Evolutionary conservation across 1,140 invertebrate genomes (phyloP), one percentile per base, ranked within the genome.

Genomic region (Chironomus striatipennis): DNA sequence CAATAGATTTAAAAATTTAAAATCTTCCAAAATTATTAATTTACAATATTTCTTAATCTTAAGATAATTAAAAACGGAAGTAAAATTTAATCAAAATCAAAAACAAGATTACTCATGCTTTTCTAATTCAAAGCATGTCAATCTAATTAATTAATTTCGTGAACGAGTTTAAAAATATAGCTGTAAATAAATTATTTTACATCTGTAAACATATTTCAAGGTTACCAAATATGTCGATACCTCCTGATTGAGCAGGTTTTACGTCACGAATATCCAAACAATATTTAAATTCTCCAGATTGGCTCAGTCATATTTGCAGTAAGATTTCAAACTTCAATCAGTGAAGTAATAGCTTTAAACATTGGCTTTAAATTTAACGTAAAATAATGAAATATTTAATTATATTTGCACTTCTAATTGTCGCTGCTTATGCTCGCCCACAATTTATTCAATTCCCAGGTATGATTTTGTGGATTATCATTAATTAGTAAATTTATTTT

Each of bases 371-470:
- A 47, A 47, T 10, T 9, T 10, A 43, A 43, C 43, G 1, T 10
- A 47, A 47, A 57, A 57, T 5, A 57, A 57, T 57, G 47, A 57
- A 57, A 57, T 5, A n/a, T 57, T 57, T 57, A 12, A 57, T 57
- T 15, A 57, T 57, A n/a, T 57, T 57, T 57, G 47, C 47, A 57
- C 12, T 57, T 57, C n/a, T 57, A 57, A 57, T 57, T 57, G 47
- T 57, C n/a, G 47, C 47, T 12, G n/a, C n/a, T 57, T 57, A 57
- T 57, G 47, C 47, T n/a, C 47, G 47, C n/a, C 47, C 47, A 15
- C 47, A 57, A 15, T 57, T 57, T 15, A 57, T 57, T 15, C n/a
- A 12, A 57, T 57, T 57, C n/a, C 47, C 47, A n/a, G 47, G 47
- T 57, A 57, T 15, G 47, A 12, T 1, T 57, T 57, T 57, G 12